Conservation (phyloP, 2,797 vertebrate species). For the Chelonia mydas region DNA sequence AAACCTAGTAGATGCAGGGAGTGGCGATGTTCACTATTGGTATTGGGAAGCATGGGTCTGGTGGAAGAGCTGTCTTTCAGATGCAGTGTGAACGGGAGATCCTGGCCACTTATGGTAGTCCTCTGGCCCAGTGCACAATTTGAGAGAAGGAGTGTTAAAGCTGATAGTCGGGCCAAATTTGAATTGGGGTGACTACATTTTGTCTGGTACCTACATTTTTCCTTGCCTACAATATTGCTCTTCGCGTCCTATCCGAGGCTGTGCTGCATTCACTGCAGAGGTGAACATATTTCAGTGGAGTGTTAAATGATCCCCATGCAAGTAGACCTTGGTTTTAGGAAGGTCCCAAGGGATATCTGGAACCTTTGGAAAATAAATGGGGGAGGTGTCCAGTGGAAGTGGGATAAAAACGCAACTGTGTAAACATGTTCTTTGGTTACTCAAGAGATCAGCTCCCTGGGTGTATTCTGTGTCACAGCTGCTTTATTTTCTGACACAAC, state of each 20-base stretch:
- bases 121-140: neutral
- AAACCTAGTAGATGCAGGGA: neutral
- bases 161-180: neutral
- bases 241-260: neutral
- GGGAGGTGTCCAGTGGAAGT: neutral
- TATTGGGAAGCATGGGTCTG: no score
- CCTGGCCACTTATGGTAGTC: neutral
- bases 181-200: neutral
- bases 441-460: neutral
- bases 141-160: neutral
- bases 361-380: neutral
- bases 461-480: neutral
- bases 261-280: neutral
- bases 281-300: accelerated
- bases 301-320: neutral
- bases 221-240: neutral
- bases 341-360: accelerated
- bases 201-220: neutral
- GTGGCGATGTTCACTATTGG: neutral
- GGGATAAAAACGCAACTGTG: neutral
- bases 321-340: neutral
- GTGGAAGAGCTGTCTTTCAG: neutral
- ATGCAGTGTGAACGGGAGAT: neutral
- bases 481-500: neutral
- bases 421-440: neutral